Base-by-base conservation (phyloP, 2,113 vertebrate species). In the Percina caprodes region DNA sequence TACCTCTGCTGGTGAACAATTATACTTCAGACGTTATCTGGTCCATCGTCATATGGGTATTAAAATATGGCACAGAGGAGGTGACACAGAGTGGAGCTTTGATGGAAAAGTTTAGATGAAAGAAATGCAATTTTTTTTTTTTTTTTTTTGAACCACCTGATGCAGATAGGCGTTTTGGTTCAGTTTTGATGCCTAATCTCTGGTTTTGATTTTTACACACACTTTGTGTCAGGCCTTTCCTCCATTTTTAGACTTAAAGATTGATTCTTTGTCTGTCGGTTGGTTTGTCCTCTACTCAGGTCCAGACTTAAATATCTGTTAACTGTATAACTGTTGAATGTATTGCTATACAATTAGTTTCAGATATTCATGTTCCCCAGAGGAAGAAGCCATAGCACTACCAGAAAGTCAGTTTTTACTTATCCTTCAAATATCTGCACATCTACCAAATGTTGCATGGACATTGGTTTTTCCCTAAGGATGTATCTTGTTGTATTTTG, bases 31-130 rank as follows among this genome's bases (percentile, higher is more conserved):
- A 88, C 89, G 93, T 94, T 94, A 95, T 93, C 88, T 92, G 92
- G 71, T 85, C 89, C 84, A 62, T 81, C 68, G 56, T 84, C 86
- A 83, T 19, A 84, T 52, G 78, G 58, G 79, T 94, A 95, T 95
- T 95, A 95, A 95, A 94, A 92, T 86, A 88, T 82, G 86, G 87
- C 86, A 80, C 89, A 82, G 73, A 75, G 88, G 83, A 78, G 82
- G 79, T 51, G 86, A 80, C 76, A 60, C 86, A 79, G 72, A 85
- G 26, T n/a, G 79, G 60, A 59, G 87, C 88, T 83, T 49, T 93
- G 91, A 95, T 94, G 92, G 93, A 92, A 94, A 95, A 95, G 94
- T 95, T 95, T 84, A 74, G 48, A 75, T 42, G 66, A 26, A 66
- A 74, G 54, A 80, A 82, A 85, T 79, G 10, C 60, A 6, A 51